phyloP scores from a whole-genome alignment of 2,797 vertebrate genomes.

The Picus viridis region DNA sequence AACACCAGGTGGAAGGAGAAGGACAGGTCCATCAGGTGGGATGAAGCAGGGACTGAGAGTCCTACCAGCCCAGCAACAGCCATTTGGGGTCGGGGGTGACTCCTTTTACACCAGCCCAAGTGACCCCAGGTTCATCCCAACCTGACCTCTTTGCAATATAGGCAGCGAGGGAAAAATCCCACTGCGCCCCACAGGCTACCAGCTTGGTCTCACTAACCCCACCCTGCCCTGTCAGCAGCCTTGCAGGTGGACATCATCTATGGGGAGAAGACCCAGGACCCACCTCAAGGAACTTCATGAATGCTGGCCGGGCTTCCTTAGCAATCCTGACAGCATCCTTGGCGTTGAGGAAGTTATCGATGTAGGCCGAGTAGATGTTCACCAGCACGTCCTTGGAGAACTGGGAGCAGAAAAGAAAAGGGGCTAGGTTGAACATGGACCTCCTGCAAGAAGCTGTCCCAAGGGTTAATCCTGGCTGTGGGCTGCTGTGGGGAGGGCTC shows the following conservation, averaged over 20 bases:
- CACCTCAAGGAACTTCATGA: constrained; percentile 98
- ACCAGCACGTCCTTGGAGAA: constrained; percentile 97
- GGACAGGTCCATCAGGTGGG: not conserved
- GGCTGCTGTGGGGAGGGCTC: not conserved
- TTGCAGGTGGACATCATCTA: not conserved
- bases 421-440: not conserved
- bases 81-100: fast-evolving
- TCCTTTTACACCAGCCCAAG: fast-evolving
- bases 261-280: not conserved
- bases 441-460: not conserved
- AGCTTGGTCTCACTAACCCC: not conserved
- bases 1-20: not conserved
- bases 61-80: not conserved
- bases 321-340: constrained; percentile 96
- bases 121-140: not conserved
- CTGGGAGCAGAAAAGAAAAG: constrained; percentile 64
- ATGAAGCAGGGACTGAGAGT: not conserved
- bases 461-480: constrained; percentile 53
- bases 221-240: not conserved
- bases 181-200: not conserved
- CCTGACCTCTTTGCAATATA: not conserved
- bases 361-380: constrained; percentile 96
- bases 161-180: not conserved
- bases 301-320: constrained; percentile 94
- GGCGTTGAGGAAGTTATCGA: constrained; percentile 98